Evolutionary conservation across 2,888 invertebrate genomes (phyloP).

Genomic region (Tachina fera): DNA sequence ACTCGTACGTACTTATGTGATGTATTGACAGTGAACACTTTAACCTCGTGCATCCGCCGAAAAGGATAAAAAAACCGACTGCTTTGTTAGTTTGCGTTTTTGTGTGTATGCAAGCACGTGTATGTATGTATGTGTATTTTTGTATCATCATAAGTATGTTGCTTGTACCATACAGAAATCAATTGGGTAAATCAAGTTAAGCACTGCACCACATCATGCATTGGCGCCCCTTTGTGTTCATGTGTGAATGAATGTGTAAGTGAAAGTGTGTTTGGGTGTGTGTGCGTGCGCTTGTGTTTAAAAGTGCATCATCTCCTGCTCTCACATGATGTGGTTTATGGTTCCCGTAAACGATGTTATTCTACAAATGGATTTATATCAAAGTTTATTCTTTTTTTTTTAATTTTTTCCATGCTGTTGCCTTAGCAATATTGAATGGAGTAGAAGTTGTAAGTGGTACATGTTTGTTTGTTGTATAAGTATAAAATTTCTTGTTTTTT

Average conservation of each 20-base stretch:
- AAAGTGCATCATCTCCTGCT: slow-evolving; percentile 60
- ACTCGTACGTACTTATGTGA: slow-evolving; percentile 52
- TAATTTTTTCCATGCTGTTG: slow-evolving; percentile 46
- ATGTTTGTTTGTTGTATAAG: slow-evolving; percentile 38
- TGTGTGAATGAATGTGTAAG: slow-evolving; percentile 29
- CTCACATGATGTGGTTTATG: slow-evolving; percentile 57
- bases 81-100: background rate
- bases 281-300: slow-evolving; percentile 31
- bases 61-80: slow-evolving; percentile 4
- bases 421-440: slow-evolving; percentile 26
- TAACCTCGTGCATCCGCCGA: slow-evolving; percentile 45
- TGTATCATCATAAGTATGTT: slow-evolving; percentile 13
- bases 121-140: background rate
- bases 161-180: slow-evolving; percentile 62
- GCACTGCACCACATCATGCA: slow-evolving; percentile 68
- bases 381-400: background rate
- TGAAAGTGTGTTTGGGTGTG: slow-evolving; percentile 40
- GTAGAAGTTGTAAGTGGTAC: slow-evolving; percentile 38
- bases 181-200: slow-evolving; percentile 70
- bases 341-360: slow-evolving; percentile 64
- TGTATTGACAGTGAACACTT: slow-evolving; percentile 67
- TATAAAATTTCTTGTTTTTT: background rate
- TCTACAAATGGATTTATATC: slow-evolving; percentile 65
- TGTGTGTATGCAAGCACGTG: background rate
- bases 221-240: slow-evolving; percentile 63